Conservation (phyloP, 2,797 vertebrate species). For the Gymnopithys bicolor region DNA sequence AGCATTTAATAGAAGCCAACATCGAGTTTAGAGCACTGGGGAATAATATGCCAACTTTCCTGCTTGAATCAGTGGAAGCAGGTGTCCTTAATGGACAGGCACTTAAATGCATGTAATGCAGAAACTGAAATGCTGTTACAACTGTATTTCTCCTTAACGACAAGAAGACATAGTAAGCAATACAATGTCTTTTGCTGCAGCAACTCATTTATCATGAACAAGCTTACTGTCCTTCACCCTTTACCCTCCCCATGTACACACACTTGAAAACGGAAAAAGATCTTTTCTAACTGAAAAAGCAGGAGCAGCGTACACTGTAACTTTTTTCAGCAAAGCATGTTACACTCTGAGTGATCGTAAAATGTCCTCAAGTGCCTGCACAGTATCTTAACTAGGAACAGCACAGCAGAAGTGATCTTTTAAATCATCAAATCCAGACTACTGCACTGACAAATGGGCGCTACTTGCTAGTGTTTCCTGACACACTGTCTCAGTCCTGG, state of each 20-base stretch:
- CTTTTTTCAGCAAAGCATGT: not conserved
- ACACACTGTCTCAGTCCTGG: not conserved
- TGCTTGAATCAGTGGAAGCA: conserved; percentile 34
- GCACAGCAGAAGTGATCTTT: not conserved
- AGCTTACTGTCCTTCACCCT: conserved; percentile 49
- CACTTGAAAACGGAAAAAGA: not conserved
- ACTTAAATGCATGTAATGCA: conserved; percentile 68
- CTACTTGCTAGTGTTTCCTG: not conserved
- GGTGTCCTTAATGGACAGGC: conserved; percentile 44
- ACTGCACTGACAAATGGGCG: not conserved
- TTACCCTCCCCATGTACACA: not conserved
- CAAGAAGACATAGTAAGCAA: conserved; percentile 44
- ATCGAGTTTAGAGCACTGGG: conserved; percentile 30
- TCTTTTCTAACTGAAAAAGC: not conserved
- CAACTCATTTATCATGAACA: conserved; percentile 64
- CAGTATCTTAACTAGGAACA: not conserved
- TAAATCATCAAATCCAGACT: not conserved
- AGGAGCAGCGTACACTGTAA: not conserved
- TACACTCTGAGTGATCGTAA: not conserved
- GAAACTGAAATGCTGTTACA: conserved; percentile 68
- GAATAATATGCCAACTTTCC: conserved; percentile 67
- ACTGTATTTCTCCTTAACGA: conserved; percentile 51
- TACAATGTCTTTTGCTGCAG: conserved; percentile 20
- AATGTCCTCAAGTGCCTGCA: not conserved
- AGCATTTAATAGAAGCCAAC: conserved; percentile 70